A percentile compares a stretch with the other conserved stretches of the same genome.
Evolutionary conservation across 2,888 invertebrate species (phyloP).

Genomic region (Himalopsyche japonica): DNA sequence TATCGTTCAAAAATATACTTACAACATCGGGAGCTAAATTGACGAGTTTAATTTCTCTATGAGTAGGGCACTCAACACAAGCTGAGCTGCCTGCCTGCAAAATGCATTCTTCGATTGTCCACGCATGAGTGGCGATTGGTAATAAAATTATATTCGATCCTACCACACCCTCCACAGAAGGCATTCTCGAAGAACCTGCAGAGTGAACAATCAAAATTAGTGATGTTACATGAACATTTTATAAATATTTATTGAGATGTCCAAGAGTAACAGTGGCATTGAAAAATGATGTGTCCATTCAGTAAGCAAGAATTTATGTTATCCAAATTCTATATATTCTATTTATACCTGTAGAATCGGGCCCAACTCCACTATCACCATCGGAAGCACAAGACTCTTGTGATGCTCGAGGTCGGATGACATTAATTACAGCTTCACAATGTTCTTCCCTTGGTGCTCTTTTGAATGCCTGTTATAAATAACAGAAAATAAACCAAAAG

Average conservation of each 20-base stretch:
- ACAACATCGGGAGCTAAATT: slow-evolving; percentile 93
- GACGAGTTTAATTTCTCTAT: slow-evolving; percentile 73
- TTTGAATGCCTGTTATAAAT: slow-evolving; percentile 29
- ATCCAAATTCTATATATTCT: neutral
- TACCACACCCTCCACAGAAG: slow-evolving; percentile 73
- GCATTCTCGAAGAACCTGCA: slow-evolving; percentile 78
- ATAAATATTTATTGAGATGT: too few species aligned
- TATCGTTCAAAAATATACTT: slow-evolving; percentile 44
- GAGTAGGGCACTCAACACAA: slow-evolving; percentile 68
- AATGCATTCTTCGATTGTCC: slow-evolving; percentile 97
- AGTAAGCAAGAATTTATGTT: neutral
- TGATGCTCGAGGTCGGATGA: slow-evolving; percentile 56
- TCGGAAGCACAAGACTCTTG: slow-evolving; percentile 80
- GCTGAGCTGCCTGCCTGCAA: slow-evolving; percentile 73
- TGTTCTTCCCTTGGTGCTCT: slow-evolving; percentile 30
- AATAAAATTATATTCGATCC: neutral
- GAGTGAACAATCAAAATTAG: neutral
- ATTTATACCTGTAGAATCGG: slow-evolving; percentile 65
- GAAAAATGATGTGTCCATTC: neutral
- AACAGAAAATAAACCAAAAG: neutral
- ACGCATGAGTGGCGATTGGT: slow-evolving; percentile 63
- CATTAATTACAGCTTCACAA: slow-evolving; percentile 48
- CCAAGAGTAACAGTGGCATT: neutral
- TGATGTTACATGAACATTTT: too few species aligned
- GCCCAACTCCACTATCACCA: slow-evolving; percentile 86